A percentile compares a stretch with the other conserved stretches of the same genome.
Evolutionary conservation across 2,888 invertebrate species (phyloP).

Genomic region (Pterobdella sp.): DNA sequence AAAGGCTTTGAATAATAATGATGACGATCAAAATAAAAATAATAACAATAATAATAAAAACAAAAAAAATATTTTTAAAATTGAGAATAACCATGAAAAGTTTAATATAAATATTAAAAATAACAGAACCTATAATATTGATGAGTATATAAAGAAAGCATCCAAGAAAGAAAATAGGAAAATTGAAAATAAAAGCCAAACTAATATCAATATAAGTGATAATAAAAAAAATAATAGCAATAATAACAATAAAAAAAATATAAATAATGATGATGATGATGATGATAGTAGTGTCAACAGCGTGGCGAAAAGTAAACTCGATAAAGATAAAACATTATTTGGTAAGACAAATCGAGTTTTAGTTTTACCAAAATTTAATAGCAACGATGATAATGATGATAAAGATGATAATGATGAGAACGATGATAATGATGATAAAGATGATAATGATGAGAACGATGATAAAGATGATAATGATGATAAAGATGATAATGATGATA

Average conservation of each 20-base stretch:
- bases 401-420: neutral
- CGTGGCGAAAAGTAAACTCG: neutral
- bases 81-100: neutral
- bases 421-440: neutral
- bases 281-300: neutral
- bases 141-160: no score
- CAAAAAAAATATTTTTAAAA: neutral
- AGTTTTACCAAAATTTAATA: no score
- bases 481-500: neutral
- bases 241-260: conserved; percentile 8
- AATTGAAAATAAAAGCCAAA: no score
- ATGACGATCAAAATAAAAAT: neutral
- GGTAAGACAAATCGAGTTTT: no score
- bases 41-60: neutral
- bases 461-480: neutral
- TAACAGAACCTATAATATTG: no score
- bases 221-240: neutral
- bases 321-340: neutral
- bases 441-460: neutral
- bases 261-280: neutral
- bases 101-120: neutral
- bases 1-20: neutral
- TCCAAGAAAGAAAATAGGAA: no score
- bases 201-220: no score
- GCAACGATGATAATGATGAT: conserved; percentile 2